Conservation (phyloP, 2,888 invertebrate genomes). For the Lepidochrysops patricia region DNA sequence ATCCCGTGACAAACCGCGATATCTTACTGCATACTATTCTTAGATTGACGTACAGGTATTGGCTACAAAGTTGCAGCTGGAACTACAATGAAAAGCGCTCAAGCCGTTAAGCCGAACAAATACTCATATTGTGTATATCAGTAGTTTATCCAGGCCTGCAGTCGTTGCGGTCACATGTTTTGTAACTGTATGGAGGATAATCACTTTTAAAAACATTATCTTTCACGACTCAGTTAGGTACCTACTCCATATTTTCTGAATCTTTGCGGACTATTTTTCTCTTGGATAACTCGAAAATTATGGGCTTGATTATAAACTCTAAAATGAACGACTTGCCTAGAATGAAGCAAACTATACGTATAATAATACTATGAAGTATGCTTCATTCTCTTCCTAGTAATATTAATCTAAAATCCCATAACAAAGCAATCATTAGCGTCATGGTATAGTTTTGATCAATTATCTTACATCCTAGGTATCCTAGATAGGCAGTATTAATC, state of each 20-base stretch:
- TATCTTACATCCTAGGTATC: neutral
- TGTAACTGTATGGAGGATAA: too few relatives aligned
- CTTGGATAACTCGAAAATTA: too few relatives aligned
- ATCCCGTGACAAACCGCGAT: conserved; percentile 33
- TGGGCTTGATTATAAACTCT: too few relatives aligned
- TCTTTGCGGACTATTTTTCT: neutral
- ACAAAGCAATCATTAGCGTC: neutral
- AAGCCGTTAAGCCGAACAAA: too few relatives aligned
- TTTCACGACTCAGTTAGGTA: neutral
- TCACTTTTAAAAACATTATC: too few relatives aligned
- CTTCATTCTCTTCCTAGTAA: neutral
- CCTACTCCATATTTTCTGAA: neutral
- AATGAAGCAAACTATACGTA: too few relatives aligned
- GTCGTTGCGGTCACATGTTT: too few relatives aligned
- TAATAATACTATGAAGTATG: neutral
- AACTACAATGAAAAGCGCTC: too few relatives aligned
- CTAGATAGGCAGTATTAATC: neutral
- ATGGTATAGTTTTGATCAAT: conserved; percentile 9
- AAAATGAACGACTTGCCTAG: too few relatives aligned
- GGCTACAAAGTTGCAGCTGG: too few relatives aligned
- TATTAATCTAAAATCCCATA: neutral
- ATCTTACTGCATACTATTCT: conserved; percentile 15
- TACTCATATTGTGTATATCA: too few relatives aligned
- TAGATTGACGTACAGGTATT: neutral
- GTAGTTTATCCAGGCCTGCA: too few relatives aligned